These are phyloP conservation scores for Agelaius tricolor DNA, from an alignment of 2,113 vertebrate species.

Conservation along the genomic window DNA sequence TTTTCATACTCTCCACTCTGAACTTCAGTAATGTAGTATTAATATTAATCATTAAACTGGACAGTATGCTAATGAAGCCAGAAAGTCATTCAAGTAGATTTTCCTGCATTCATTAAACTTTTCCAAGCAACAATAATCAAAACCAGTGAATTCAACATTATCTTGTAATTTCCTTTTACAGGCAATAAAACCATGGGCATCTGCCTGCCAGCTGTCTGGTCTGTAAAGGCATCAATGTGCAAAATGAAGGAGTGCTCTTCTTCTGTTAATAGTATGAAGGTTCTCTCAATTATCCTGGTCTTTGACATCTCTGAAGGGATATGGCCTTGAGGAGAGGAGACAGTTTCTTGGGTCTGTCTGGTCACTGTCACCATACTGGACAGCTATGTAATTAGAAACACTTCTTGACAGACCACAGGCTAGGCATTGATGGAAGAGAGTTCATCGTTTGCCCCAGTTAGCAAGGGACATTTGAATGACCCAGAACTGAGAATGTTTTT, in stretches of 20 bases:
- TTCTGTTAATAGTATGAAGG: neutral
- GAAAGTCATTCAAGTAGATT: neutral
- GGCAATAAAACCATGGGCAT: neutral
- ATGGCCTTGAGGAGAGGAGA: neutral
- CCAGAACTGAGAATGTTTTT: neutral
- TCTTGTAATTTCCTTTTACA: neutral
- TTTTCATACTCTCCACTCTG: neutral
- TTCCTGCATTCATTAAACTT: neutral
- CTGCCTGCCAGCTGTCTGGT: neutral
- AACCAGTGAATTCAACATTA: neutral
- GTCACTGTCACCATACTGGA: constrained; percentile 48
- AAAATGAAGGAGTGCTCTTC: neutral
- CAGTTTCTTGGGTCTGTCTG: constrained; percentile 8
- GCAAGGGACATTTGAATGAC: constrained; percentile 62
- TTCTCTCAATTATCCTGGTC: neutral
- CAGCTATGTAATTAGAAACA: constrained; percentile 73
- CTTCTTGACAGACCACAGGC: constrained; percentile 38
- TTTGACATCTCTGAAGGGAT: neutral
- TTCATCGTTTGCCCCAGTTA: constrained; percentile 38
- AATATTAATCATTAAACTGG: neutral
- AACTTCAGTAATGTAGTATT: neutral
- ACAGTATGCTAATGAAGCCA: neutral
- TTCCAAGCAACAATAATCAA: neutral
- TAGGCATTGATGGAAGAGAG: constrained; percentile 42
- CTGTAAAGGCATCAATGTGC: neutral